Evolutionary conservation across 2,113 vertebrate genomes (phyloP).

Genomic region (Gymnogyps californianus): DNA sequence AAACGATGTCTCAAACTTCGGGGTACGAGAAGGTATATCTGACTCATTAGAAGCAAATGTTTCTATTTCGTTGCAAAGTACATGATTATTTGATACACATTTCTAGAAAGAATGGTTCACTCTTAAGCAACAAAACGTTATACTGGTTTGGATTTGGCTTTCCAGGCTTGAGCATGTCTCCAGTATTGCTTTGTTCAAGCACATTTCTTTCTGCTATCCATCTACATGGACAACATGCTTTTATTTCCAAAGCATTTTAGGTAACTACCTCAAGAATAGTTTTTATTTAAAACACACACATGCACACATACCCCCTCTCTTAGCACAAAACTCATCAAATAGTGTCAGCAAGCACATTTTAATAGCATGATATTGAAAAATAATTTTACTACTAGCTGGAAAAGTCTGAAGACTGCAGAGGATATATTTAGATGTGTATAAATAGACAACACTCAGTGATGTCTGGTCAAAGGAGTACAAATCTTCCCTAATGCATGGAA

Average conservation of each 20-base stretch:
- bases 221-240: not conserved
- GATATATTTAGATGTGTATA: slow-evolving; percentile 58
- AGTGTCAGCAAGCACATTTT: not conserved
- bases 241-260: not conserved
- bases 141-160: not conserved
- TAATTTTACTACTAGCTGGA: slow-evolving; percentile 51
- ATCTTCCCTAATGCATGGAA: slow-evolving; percentile 33
- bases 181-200: not conserved
- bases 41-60: slow-evolving; percentile 1
- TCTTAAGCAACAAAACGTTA: not conserved
- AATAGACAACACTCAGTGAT: slow-evolving; percentile 45
- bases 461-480: slow-evolving; percentile 50
- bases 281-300: not conserved
- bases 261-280: not conserved
- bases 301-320: not conserved
- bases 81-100: not conserved
- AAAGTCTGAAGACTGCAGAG: slow-evolving; percentile 33
- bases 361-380: not conserved
- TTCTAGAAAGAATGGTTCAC: not conserved
- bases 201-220: not conserved
- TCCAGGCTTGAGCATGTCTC: not conserved
- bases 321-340: not conserved
- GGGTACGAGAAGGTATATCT: not conserved
- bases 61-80: not conserved
- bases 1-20: not conserved